These are phyloP conservation scores for Tryphoninae sp. DNA, from an alignment of 2,888 invertebrate genomes.

Conservation along the genomic window DNA sequence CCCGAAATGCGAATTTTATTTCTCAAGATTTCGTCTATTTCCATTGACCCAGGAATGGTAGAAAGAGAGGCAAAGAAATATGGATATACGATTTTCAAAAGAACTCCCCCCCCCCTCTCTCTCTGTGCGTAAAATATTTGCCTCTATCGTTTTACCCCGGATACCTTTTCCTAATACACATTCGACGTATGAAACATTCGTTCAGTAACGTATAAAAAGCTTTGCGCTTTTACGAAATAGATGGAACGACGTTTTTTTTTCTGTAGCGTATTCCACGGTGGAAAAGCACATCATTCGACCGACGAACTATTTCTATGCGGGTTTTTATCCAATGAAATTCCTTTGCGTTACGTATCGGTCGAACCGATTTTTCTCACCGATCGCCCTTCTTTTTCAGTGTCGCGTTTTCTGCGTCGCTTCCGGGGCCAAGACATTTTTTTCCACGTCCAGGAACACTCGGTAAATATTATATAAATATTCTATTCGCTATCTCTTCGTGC, in stretches of 20 bases:
- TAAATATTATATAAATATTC: slow-evolving; percentile 4
- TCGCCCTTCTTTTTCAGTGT: neutral
- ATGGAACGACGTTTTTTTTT: neutral
- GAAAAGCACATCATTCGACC: too few relatives aligned
- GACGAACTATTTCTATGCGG: too few relatives aligned
- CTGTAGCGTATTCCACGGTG: neutral
- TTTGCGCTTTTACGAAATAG: neutral
- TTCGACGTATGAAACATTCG: too few relatives aligned
- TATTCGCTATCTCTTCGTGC: neutral
- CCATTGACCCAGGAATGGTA: slow-evolving; percentile 15
- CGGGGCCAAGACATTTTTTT: neutral
- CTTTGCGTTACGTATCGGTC: too few relatives aligned
- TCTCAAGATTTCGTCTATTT: slow-evolving; percentile 28
- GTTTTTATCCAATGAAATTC: too few relatives aligned
- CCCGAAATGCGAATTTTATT: slow-evolving; percentile 29
- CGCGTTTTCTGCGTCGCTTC: neutral
- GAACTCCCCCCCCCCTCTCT: too few relatives aligned
- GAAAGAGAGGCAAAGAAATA: slow-evolving; percentile 9
- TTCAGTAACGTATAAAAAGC: too few relatives aligned
- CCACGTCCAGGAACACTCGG: neutral
- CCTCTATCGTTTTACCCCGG: too few relatives aligned
- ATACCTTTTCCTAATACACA: too few relatives aligned
- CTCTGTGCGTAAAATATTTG: too few relatives aligned
- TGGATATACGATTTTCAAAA: neutral
- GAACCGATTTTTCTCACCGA: slow-evolving; percentile 12